Evolutionary conservation across 2,113 vertebrate genomes (phyloP).

Genomic region (Labeo rohita): DNA sequence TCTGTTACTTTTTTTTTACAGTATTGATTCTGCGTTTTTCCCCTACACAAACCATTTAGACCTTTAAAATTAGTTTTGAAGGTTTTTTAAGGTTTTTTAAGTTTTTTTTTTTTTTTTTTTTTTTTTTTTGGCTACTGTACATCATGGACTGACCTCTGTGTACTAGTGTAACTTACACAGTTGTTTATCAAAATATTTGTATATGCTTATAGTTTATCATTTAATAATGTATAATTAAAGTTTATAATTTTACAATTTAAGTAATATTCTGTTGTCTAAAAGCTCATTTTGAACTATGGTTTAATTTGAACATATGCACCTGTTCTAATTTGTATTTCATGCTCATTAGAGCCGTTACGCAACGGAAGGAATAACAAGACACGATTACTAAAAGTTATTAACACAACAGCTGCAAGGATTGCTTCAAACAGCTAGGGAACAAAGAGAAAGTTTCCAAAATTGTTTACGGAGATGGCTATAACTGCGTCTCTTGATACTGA

Average conservation of each 20-base stretch:
- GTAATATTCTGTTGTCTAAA: background rate
- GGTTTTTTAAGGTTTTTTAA: too few species aligned
- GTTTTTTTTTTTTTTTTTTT: background rate
- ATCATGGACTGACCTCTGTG: background rate
- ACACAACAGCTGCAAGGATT: conserved; percentile 3
- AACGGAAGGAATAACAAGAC: background rate
- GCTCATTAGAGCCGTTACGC: background rate
- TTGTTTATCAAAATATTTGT: background rate
- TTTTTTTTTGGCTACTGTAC: too few species aligned
- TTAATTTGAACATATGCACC: background rate
- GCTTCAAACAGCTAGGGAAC: background rate
- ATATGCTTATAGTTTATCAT: background rate
- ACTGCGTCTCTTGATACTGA: background rate
- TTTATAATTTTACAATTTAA: background rate
- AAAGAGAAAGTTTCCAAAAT: background rate
- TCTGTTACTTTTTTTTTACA: background rate
- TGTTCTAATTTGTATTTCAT: background rate
- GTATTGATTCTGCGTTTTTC: background rate
- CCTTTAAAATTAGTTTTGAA: background rate
- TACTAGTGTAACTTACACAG: background rate
- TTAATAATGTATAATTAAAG: too few species aligned
- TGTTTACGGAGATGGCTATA: conserved; percentile 1
- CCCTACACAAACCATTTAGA: background rate
- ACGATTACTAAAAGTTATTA: conserved; percentile 7
- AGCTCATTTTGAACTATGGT: background rate